Conservation (phyloP, 2,888 invertebrate species). For the Theristus sp. region DNA sequence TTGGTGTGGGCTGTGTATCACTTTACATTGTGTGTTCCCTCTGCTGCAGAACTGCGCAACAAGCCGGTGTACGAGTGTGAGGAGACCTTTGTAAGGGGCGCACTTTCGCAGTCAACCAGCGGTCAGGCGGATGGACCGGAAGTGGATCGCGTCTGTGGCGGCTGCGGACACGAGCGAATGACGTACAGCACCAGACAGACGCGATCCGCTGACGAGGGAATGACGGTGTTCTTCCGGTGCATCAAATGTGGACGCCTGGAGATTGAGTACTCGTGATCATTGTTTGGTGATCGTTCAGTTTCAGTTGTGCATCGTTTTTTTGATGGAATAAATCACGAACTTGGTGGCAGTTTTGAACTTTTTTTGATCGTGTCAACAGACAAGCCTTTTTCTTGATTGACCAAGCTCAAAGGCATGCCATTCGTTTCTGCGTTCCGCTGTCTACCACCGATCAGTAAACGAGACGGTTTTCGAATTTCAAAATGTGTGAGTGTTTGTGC, state of each 20-base stretch:
- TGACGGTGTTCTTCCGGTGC: slow-evolving; percentile 94
- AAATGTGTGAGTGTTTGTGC: too few species aligned
- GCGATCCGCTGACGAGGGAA: slow-evolving; percentile 94
- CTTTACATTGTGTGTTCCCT: slow-evolving; percentile 26
- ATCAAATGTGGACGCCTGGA: slow-evolving; percentile 58
- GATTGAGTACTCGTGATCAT: slow-evolving; percentile 23
- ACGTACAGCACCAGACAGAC: slow-evolving; percentile 83
- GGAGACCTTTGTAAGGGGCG: slow-evolving; percentile 32
- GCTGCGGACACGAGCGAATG: slow-evolving; percentile 77
- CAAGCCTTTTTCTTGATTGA: too few species aligned
- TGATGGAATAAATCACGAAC: too few species aligned
- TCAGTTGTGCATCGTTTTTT: too few species aligned
- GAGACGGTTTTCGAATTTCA: too few species aligned
- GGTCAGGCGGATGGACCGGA: slow-evolving; percentile 52
- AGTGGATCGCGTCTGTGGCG: slow-evolving; percentile 52
- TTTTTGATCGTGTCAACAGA: too few species aligned
- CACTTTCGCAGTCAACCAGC: slow-evolving; percentile 23
- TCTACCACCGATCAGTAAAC: too few species aligned
- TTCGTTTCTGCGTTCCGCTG: too few species aligned
- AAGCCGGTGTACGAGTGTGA: slow-evolving; percentile 51
- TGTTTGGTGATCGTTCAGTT: not conserved
- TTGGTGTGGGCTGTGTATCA: too few species aligned
- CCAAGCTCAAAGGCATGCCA: too few species aligned
- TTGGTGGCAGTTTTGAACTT: too few species aligned
- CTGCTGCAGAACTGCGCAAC: slow-evolving; percentile 49